A percentile compares a stretch with the other conserved stretches of the same genome.
These are phyloP conservation scores for Lucinisca nassula DNA, from an alignment of 2,888 invertebrate species.

Conservation along the genomic window DNA sequence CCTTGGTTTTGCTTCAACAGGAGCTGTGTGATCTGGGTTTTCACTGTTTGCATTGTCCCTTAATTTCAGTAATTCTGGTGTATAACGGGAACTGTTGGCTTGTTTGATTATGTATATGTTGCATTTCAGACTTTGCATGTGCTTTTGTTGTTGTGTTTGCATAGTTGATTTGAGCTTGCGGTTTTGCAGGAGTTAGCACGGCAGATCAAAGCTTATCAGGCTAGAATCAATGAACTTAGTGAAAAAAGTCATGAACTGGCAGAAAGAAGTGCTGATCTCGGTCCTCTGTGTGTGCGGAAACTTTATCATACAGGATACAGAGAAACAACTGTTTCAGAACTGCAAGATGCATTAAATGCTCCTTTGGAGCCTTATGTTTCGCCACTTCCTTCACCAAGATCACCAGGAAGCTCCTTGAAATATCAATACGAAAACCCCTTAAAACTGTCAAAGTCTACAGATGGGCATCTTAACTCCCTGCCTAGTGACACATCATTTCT, in stretches of 20 bases:
- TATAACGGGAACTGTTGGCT: too few species aligned
- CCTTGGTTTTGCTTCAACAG: too few species aligned
- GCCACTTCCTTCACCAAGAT: constrained; percentile 56
- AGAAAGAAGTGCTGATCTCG: constrained; percentile 70
- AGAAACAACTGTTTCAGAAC: constrained; percentile 53
- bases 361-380: constrained; percentile 65
- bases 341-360: constrained; percentile 61
- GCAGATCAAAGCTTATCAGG: constrained; percentile 81
- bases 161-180: constrained; percentile 9
- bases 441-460: constrained; percentile 29
- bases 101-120: background rate
- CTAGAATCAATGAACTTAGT: constrained; percentile 79
- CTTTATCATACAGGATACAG: constrained; percentile 63
- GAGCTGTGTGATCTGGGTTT: too few species aligned
- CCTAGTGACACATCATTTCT: background rate
- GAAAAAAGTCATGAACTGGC: constrained; percentile 80
- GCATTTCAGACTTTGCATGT: constrained; percentile 15
- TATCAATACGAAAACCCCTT: constrained; percentile 69
- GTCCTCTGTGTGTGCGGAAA: constrained; percentile 65
- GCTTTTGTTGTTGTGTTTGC: constrained; percentile 24
- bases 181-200: constrained; percentile 82
- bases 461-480: background rate
- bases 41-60: too few species aligned
- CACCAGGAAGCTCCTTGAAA: constrained; percentile 47
- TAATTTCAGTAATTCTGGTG: too few species aligned